These are phyloP conservation scores for Ceyx erithaca DNA, from an alignment of 2,797 vertebrate genomes.

Conservation along the genomic window DNA sequence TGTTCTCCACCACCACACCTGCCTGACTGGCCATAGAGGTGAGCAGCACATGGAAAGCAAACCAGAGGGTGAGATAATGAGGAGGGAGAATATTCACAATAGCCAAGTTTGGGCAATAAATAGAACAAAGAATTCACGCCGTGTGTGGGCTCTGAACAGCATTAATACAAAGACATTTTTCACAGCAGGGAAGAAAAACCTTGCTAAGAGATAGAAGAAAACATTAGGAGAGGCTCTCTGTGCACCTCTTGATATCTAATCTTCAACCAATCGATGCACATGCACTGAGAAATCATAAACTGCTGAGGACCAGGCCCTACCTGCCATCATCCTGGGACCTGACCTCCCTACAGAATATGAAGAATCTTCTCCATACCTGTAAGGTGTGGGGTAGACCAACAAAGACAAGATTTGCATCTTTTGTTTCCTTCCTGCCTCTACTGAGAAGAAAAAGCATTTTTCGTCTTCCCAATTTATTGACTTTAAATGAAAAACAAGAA, in stretches of 20 bases:
- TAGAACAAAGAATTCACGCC: not conserved
- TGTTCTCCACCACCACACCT: not conserved
- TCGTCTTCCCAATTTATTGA: not conserved
- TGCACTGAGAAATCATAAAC: not conserved
- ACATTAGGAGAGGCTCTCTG: not conserved
- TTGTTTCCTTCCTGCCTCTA: not conserved
- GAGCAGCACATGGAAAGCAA: not conserved
- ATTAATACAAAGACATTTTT: conserved; percentile 17
- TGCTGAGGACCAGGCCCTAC: not conserved
- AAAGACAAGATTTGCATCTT: not conserved
- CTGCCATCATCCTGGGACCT: not conserved
- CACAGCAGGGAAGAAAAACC: conserved; percentile 11
- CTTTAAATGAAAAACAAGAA: not conserved
- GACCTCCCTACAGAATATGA: not conserved
- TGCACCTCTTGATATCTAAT: not conserved
- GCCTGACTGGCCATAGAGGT: not conserved
- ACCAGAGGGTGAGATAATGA: not conserved
- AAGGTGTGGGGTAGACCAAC: not conserved
- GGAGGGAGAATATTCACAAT: conserved; percentile 1
- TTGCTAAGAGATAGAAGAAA: conserved; percentile 14
- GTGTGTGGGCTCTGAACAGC: not conserved
- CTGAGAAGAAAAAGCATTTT: not conserved
- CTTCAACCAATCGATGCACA: not conserved
- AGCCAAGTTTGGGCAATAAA: not conserved
- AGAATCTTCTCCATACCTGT: not conserved